phyloP scores from a whole-genome alignment of 2,113 vertebrate genomes.

The Cynopterus brachyotis region DNA sequence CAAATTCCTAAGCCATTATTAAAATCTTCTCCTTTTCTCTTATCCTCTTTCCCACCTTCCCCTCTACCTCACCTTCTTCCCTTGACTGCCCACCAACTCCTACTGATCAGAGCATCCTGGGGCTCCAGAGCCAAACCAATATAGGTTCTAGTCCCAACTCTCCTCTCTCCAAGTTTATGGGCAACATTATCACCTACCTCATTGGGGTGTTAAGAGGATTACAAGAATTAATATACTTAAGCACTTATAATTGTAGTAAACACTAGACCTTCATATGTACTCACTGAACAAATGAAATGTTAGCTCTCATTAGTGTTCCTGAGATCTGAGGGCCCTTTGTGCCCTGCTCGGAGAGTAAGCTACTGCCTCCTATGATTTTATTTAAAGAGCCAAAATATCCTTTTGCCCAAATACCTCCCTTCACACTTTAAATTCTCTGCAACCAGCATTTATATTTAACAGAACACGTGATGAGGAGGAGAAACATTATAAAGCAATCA shows the following conservation, averaged over 20 bases:
- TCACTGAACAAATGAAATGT: background rate
- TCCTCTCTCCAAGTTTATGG: background rate
- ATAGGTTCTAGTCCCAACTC: background rate
- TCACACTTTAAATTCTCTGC: background rate
- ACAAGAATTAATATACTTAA: background rate
- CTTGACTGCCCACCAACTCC: background rate
- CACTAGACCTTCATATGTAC: background rate
- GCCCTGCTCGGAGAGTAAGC: background rate
- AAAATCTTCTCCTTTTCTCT: background rate
- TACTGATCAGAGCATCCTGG: background rate
- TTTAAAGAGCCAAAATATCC: background rate
- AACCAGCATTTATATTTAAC: background rate
- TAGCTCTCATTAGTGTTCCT: background rate
- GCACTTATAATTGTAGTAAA: background rate
- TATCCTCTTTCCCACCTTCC: background rate
- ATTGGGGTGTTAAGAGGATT: background rate
- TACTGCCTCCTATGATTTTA: background rate
- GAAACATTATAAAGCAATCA: background rate
- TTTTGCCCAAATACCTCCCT: background rate
- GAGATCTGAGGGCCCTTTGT: background rate
- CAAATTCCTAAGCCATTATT: conserved; percentile 7
- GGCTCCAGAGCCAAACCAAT: background rate
- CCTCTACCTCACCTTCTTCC: background rate
- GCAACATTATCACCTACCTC: background rate
- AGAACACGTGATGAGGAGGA: background rate